phyloP scores from a whole-genome alignment of 2,113 vertebrate genomes.

The Drymodes brunneopygia region DNA sequence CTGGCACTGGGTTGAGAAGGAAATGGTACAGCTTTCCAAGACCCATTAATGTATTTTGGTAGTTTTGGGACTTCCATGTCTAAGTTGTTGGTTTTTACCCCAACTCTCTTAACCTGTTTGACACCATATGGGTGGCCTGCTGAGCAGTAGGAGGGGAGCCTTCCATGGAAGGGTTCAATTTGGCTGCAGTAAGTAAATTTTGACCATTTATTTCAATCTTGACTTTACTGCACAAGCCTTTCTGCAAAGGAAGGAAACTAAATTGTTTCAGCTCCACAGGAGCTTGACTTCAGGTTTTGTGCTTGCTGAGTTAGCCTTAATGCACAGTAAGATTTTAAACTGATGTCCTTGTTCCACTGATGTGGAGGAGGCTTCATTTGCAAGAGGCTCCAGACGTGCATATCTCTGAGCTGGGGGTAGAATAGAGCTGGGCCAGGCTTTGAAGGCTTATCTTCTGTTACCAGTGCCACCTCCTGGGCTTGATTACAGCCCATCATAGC shows the following conservation, averaged over 20 bases:
- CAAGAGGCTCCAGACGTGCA: neutral
- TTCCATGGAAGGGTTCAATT: fast-evolving
- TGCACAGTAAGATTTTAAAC: neutral
- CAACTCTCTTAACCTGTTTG: fast-evolving
- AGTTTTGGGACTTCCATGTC: neutral
- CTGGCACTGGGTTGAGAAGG: neutral
- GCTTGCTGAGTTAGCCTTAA: neutral
- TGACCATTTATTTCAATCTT: neutral
- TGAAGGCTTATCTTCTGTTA: constrained; percentile 3
- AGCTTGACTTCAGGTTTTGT: neutral
- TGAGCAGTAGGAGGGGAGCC: neutral
- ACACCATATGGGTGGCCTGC: fast-evolving
- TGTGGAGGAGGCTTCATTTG: neutral
- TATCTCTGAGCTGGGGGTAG: neutral
- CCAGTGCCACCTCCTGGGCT: neutral
- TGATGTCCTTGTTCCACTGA: neutral
- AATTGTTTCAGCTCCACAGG: neutral
- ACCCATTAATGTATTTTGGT: fast-evolving
- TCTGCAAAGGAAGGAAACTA: neutral
- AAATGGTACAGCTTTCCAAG: neutral
- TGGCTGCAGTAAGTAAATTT: neutral
- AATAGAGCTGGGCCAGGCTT: neutral
- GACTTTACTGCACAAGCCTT: neutral
- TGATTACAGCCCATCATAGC: neutral
- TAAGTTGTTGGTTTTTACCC: neutral